These are phyloP conservation scores for Cactoblastis cactorum DNA, from an alignment of 2,888 invertebrate genomes.

Conservation along the genomic window DNA sequence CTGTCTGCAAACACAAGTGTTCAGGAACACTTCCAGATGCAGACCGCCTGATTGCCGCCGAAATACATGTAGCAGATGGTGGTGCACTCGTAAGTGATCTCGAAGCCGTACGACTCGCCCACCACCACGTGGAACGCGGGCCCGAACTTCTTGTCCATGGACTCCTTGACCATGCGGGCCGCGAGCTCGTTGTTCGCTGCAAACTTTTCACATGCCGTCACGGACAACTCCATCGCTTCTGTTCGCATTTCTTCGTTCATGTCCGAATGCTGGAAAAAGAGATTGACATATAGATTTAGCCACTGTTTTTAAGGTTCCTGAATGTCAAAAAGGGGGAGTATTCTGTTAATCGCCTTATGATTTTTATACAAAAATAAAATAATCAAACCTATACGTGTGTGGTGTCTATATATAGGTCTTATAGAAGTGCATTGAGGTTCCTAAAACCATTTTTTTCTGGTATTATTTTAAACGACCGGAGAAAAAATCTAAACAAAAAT, in stretches of 20 bases:
- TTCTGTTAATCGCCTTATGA: too few species aligned
- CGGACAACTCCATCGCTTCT: conserved; percentile 93
- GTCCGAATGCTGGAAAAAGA: conserved; percentile 86
- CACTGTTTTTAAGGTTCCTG: not conserved
- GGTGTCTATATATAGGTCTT: too few species aligned
- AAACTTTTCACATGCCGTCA: conserved; percentile 96
- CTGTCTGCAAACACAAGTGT: conserved; percentile 7
- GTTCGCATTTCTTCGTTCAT: conserved; percentile 96
- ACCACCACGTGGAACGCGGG: conserved; percentile 97
- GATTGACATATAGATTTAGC: not conserved
- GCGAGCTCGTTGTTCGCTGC: conserved; percentile 92
- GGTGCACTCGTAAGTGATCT: conserved; percentile 94
- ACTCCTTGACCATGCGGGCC: conserved; percentile 95
- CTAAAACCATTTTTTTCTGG: too few species aligned
- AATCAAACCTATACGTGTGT: too few species aligned
- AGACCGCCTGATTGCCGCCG: conserved; percentile 93
- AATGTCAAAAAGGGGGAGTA: too few species aligned
- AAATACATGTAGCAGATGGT: conserved; percentile 93
- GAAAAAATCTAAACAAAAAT: too few species aligned
- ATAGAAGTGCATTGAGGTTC: too few species aligned
- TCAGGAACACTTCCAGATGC: conserved; percentile 93
- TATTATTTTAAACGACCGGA: too few species aligned
- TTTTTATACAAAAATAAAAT: too few species aligned
- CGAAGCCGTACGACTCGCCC: conserved; percentile 96
- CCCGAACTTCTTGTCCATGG: conserved; percentile 97